Conservation (phyloP, 2,797 vertebrate species). For the Sebastes matsubarae region DNA sequence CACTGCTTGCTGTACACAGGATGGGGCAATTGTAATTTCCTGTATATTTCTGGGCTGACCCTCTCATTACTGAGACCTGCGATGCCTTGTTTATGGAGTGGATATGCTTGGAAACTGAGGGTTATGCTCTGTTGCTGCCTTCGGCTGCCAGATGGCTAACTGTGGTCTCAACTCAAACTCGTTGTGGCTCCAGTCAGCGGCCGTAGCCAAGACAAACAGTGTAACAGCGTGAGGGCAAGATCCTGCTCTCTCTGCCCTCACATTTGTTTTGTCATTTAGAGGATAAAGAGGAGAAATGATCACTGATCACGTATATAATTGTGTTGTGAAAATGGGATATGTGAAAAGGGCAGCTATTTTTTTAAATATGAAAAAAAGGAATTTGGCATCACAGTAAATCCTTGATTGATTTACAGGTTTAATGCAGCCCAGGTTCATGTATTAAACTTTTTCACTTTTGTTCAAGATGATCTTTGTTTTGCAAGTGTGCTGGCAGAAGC, state of each 20-base stretch:
- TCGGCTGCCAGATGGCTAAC: conserved; percentile 56
- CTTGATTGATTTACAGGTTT: conserved; percentile 21
- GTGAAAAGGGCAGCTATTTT: neutral
- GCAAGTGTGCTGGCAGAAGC: conserved; percentile 39
- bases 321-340: conserved; percentile 14
- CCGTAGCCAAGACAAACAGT: conserved; percentile 48
- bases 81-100: conserved; percentile 61
- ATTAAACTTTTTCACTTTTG: conserved; percentile 29
- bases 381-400: conserved; percentile 10
- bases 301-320: neutral
- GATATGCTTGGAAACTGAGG: conserved; percentile 54
- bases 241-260: neutral
- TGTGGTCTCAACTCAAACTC: conserved; percentile 54
- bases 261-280: conserved; percentile 27
- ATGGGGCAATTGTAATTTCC: conserved; percentile 54
- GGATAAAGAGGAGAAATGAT: conserved; percentile 17
- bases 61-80: conserved; percentile 60
- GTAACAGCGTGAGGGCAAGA: conserved; percentile 13
- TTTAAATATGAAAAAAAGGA: neutral
- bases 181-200: conserved; percentile 36
- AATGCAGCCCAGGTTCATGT: conserved; percentile 13
- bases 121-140: conserved; percentile 42
- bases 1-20: conserved; percentile 25
- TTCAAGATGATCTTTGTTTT: conserved; percentile 49
- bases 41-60: conserved; percentile 54